Evolutionary conservation across 2,113 vertebrate species (phyloP), one percentile per base, ranked within the genome.

Genomic region (Hoplias malabaricus): DNA sequence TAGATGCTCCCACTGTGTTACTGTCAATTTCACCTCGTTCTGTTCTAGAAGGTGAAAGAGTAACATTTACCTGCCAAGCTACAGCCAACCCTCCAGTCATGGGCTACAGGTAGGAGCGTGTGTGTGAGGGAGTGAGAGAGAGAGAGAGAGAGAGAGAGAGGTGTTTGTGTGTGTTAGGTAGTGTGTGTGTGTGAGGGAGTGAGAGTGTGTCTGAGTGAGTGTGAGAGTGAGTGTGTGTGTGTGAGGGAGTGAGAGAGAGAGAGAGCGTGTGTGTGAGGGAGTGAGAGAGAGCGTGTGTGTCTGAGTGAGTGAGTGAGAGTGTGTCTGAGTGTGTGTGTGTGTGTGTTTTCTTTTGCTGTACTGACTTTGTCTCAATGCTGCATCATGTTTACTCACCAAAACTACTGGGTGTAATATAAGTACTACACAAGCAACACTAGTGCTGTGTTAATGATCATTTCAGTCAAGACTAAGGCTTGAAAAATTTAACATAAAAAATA

Each of bases 21-120:
- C 86, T 98, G 84, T 98, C 97, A 82, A 96, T 96, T 1, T 94
- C 98, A 73, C 96, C 96, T 1, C 95, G 96, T 81, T 97, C 96
- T 0, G 97, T 98, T 67, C 94, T 95, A 83, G 97, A 98, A 82
- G 96, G 96, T 0, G 97, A 98, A 80, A 84, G 94, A n/a, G 96
- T 98, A 0, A 87, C 93, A 29, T 98, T 98, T 84, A 97, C 95
- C 34, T 98, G 97, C 84, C 91, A 95, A 86, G 96, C 96, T 57
- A 94, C 90, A 0, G 97, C 95, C 87, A 98, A 98, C 89, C 97
- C 97, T 0, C 94, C 95, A 73, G 98, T 98, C 89, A 93, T 94
- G 87, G 96, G 95, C 84, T 97, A 93, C 93, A 95, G 96, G 97
- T 98, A 67, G 85, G 93, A 65, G 1, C 67, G n/a, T 54, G 5